These are phyloP conservation scores for Morbakka virulenta DNA, from an alignment of 30 jellyfish, hydroid and myxozoan species.

Conservation along the genomic window DNA sequence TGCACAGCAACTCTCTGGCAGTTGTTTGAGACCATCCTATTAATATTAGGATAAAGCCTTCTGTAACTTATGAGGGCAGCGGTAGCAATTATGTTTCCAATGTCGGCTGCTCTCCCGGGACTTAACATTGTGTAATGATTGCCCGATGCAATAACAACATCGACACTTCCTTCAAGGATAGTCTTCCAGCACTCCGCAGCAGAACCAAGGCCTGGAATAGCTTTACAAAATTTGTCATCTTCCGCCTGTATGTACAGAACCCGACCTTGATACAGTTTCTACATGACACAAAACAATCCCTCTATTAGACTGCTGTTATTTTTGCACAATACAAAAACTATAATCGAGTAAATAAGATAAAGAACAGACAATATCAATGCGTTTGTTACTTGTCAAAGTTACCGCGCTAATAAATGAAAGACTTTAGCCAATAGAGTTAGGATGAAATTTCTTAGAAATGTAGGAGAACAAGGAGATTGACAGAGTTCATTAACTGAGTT, in stretches of 20 bases:
- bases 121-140: slow-evolving; percentile 65
- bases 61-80: slow-evolving; percentile 53
- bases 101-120: slow-evolving; percentile 50
- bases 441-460: no score
- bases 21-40: slow-evolving; percentile 4
- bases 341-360: no score
- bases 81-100: slow-evolving; percentile 33
- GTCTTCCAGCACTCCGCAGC: slow-evolving; percentile 56
- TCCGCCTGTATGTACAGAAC: slow-evolving; percentile 48
- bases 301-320: no score
- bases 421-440: no score
- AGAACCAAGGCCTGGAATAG: slow-evolving; percentile 39
- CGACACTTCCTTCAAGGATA: slow-evolving; percentile 5
- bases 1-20: slow-evolving; percentile 21
- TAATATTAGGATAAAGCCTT: background rate
- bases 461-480: no score
- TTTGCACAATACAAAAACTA: no score
- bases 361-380: no score
- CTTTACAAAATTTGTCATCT: slow-evolving; percentile 49
- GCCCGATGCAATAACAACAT: slow-evolving; percentile 31
- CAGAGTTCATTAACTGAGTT: no score
- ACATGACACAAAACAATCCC: no score
- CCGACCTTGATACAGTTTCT: slow-evolving; percentile 28
- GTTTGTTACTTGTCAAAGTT: no score
- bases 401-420: no score